Conservation (phyloP, 2,797 vertebrate species). For the Mionectes olivaceus region DNA sequence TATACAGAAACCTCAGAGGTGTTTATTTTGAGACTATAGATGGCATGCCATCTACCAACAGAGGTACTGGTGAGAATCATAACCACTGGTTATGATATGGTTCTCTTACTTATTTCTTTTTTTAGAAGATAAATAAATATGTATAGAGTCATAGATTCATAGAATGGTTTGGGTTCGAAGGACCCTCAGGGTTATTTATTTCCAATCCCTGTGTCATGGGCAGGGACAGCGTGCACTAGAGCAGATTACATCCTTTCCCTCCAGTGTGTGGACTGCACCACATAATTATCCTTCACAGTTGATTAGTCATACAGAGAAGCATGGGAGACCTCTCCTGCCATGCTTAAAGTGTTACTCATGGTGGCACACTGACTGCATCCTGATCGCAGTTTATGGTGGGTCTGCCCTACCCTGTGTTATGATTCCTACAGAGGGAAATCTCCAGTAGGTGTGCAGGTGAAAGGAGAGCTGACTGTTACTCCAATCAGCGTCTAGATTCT, state of each 20-base stretch:
- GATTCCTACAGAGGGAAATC: not conserved
- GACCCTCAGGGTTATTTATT: not conserved
- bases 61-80: not conserved
- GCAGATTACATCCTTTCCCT: not conserved
- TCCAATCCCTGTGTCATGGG: not conserved
- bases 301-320: not conserved
- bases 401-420: not conserved
- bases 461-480: not conserved
- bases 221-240: not conserved
- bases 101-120: not conserved
- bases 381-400: not conserved
- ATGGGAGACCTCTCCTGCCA: not conserved
- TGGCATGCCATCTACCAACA: not conserved
- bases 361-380: not conserved
- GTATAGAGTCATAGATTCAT: not conserved
- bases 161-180: not conserved
- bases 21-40: not conserved
- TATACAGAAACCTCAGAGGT: accelerated
- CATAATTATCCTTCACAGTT: not conserved
- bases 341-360: not conserved
- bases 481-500: not conserved
- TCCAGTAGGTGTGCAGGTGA: not conserved
- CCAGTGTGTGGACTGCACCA: not conserved
- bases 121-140: not conserved
- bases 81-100: no score